These are phyloP conservation scores for Caerostris darwini DNA, from an alignment of 1,140 invertebrate genomes.

Conservation along the genomic window DNA sequence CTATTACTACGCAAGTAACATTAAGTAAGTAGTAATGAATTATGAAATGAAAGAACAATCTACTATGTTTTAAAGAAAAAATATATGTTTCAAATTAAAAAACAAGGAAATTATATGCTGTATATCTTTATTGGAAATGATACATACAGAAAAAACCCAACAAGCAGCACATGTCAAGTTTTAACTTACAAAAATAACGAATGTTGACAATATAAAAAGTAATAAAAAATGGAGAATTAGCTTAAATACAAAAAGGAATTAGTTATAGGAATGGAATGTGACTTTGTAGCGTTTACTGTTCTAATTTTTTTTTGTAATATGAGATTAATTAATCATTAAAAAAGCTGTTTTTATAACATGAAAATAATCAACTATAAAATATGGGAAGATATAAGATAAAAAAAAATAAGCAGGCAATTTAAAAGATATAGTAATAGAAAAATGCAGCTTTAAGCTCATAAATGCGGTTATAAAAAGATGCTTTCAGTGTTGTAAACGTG, in stretches of 20 bases:
- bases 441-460: background rate
- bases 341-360: background rate
- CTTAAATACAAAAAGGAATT: background rate
- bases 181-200: background rate
- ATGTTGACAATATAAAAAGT: background rate
- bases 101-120: background rate
- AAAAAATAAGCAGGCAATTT: background rate
- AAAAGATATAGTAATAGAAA: background rate
- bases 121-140: slow-evolving; percentile 28
- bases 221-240: background rate
- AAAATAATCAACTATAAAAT: background rate
- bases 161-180: background rate
- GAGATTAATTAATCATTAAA: background rate
- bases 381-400: background rate
- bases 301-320: background rate
- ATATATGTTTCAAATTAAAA: too few relatives aligned
- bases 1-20: too few relatives aligned
- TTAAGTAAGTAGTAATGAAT: too few relatives aligned
- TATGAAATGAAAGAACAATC: too few relatives aligned
- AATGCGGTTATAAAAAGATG: background rate
- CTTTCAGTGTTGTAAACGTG: background rate
- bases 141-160: background rate
- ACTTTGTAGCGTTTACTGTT: background rate
- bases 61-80: too few relatives aligned
- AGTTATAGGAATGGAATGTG: background rate